Evolutionary conservation across 2,888 invertebrate species (phyloP).

Genomic region (Aphidoletes aphidimyza): DNA sequence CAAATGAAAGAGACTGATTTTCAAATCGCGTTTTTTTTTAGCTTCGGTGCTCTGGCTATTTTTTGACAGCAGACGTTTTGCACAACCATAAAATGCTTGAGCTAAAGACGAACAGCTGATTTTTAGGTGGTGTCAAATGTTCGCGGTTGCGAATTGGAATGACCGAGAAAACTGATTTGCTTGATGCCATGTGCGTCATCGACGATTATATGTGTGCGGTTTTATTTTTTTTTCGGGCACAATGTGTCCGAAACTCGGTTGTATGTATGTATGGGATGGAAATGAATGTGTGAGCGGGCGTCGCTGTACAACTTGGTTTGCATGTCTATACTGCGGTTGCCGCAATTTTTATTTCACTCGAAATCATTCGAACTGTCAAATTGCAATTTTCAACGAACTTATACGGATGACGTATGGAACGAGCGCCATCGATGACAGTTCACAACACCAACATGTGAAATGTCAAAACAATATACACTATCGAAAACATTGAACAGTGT

Average conservation of each 20-base stretch:
- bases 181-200: neutral
- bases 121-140: slow-evolving; percentile 26
- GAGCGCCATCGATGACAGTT: too few relatives aligned
- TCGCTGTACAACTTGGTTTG: neutral
- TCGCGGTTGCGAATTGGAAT: slow-evolving; percentile 34
- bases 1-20: too few relatives aligned
- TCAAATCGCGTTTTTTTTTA: too few relatives aligned
- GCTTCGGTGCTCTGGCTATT: neutral
- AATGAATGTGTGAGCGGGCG: neutral
- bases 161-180: neutral
- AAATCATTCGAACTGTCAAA: too few relatives aligned
- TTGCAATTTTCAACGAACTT: too few relatives aligned
- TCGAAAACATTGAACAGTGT: too few relatives aligned
- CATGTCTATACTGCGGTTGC: slow-evolving; percentile 23
- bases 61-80: neutral
- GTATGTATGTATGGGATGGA: too few relatives aligned
- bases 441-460: too few relatives aligned
- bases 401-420: too few relatives aligned
- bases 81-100: slow-evolving; percentile 13
- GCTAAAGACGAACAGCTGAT: slow-evolving; percentile 11
- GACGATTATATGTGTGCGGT: neutral
- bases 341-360: slow-evolving; percentile 39
- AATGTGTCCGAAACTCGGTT: neutral
- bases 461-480: too few relatives aligned
- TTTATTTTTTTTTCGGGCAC: neutral